Evolutionary conservation across 1,140 invertebrate genomes (phyloP).

Genomic region (Aphis gossypii): DNA sequence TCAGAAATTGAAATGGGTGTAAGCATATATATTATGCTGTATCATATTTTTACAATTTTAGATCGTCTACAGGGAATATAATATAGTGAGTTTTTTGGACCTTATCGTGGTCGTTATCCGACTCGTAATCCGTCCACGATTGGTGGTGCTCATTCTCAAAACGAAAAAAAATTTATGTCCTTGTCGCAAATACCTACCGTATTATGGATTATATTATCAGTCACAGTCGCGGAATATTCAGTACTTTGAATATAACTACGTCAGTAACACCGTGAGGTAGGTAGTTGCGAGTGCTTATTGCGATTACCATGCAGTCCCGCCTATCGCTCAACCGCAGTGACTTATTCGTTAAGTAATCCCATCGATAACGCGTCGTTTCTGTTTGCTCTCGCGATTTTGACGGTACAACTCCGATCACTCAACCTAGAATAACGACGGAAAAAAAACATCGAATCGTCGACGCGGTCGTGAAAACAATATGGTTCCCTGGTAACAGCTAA

Average conservation of each 20-base stretch:
- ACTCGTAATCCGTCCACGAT: not conserved
- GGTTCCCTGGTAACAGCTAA: not conserved
- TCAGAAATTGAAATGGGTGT: not conserved
- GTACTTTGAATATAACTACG: not conserved
- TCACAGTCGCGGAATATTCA: not conserved
- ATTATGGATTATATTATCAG: constrained; percentile 11
- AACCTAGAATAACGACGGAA: not conserved
- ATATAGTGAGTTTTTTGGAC: not conserved
- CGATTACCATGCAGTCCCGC: not conserved
- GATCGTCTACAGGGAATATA: not conserved
- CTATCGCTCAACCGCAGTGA: not conserved
- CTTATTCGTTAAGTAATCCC: not conserved
- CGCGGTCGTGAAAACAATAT: not conserved
- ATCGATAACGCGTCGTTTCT: not conserved
- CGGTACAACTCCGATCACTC: not conserved
- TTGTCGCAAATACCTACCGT: not conserved
- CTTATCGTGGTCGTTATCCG: not conserved
- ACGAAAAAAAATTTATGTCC: not conserved
- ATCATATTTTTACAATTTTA: not conserved
- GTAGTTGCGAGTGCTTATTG: not conserved
- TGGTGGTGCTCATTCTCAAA: not conserved
- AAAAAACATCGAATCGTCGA: not conserved
- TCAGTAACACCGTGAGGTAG: not conserved
- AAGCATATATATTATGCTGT: not conserved
- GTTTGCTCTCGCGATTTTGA: not conserved